Base-by-base conservation (phyloP, 2,113 vertebrate species). In the Chaenocephalus aceratus region DNA sequence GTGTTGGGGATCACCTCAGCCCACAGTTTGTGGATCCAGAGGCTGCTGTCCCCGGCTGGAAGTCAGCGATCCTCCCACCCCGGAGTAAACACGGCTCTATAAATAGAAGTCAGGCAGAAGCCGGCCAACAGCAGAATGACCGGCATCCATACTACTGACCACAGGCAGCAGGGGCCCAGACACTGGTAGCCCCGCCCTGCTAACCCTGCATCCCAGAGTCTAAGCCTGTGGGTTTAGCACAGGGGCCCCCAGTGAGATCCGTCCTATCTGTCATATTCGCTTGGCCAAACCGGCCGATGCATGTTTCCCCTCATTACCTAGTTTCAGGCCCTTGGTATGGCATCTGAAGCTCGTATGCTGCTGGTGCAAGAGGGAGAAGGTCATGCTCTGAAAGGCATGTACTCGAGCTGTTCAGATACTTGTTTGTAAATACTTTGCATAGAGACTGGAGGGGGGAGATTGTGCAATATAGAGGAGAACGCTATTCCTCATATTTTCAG, bases 11-110 rank as follows among this genome's bases (percentile, higher is more conserved):
- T 68, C 58, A 60, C 71, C 72, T 75, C 56, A 10, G 7, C 48
- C 61, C 58, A 52, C 76, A 71, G 46, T 74, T 53, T 86, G 86
- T 88, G 85, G 79, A 66, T 86, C 68, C 63, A 75, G 66, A 82
- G 54, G 68, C 84, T 63, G 67, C 16, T 59, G 52, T 85, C 85
- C 51, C 12, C 34, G 21, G 76, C 68, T 79, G 66, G 53, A 84
- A 79, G 79, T 82, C 44, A 34, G 48, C 86, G 80, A 84, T 83
- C 88, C 74, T 72, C 56, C 59, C 58, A 64, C 56, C 61, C 3
- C 10, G 72, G 82, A 65, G 89, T 92, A 94, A 94, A 94, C 87
- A 86, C 65, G 1, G 23, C 51, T 67, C 93, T 94, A 94, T 92
- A 93, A 92, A 93, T 94, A 94, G 90, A 89, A 81, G 71, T 41